Conservation (phyloP, 2,888 invertebrate species). For the Ennomos erosarius region DNA sequence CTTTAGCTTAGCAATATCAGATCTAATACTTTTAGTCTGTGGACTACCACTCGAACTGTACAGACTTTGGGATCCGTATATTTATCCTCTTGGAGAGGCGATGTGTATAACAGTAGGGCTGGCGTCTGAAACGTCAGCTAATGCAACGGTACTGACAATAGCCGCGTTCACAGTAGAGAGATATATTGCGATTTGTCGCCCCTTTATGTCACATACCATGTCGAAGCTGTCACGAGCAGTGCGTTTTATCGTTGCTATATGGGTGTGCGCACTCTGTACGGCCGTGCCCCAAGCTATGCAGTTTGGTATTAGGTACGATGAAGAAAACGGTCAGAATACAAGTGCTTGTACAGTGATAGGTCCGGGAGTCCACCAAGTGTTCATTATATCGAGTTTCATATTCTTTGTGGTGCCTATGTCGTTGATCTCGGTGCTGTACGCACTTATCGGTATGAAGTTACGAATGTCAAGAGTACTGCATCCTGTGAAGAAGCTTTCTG, state of each 20-base stretch:
- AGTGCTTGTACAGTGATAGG: constrained; percentile 86
- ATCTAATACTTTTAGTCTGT: constrained; percentile 89
- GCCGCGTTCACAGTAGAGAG: constrained; percentile 96
- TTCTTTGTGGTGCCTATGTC: constrained; percentile 96
- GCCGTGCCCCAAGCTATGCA: constrained; percentile 93
- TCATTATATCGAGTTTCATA: constrained; percentile 91
- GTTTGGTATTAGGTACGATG: constrained; percentile 88
- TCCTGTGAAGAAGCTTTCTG: constrained; percentile 82
- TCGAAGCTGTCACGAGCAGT: constrained; percentile 93
- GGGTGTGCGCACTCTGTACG: constrained; percentile 90
- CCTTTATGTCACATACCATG: constrained; percentile 93
- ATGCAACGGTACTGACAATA: constrained; percentile 94
- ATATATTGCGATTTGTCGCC: constrained; percentile 94
- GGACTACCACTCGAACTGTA: constrained; percentile 93
- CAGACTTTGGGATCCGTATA: constrained; percentile 89
- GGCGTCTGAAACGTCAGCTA: constrained; percentile 93
- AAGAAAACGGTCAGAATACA: constrained; percentile 76
- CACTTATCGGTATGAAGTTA: constrained; percentile 90
- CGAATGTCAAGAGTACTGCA: constrained; percentile 87
- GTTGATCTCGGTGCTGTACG: constrained; percentile 92
- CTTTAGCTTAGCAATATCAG: constrained; percentile 92
- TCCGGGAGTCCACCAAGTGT: constrained; percentile 87
- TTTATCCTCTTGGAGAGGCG: constrained; percentile 90
- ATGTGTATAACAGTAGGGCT: constrained; percentile 91
- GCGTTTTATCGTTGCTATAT: constrained; percentile 90